Conservation (phyloP, 2,797 vertebrate species). For the Coracias cyanogaster region DNA sequence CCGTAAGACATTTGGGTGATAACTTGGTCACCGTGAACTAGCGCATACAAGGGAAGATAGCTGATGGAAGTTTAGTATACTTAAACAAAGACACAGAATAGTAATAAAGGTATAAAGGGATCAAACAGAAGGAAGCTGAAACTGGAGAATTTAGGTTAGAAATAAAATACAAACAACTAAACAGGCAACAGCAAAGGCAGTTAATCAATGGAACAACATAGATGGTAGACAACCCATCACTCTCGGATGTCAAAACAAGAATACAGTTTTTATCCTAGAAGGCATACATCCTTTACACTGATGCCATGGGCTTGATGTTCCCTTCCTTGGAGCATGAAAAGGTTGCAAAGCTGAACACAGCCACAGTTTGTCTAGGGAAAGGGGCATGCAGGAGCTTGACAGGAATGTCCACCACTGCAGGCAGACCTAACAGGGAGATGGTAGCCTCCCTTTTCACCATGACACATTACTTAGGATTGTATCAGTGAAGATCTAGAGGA, state of each 20-base stretch:
- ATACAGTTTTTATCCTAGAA: background rate
- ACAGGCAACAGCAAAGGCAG: background rate
- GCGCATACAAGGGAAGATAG: background rate
- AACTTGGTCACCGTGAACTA: background rate
- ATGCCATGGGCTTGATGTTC: background rate
- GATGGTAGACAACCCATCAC: background rate
- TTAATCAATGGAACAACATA: background rate
- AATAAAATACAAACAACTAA: background rate
- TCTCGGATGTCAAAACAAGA: background rate
- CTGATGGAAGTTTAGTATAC: background rate
- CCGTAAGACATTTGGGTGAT: background rate
- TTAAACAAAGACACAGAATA: background rate
- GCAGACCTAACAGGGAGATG: background rate
- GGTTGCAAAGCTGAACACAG: background rate
- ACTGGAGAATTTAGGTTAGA: background rate
- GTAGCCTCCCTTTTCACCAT: background rate
- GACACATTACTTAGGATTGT: background rate
- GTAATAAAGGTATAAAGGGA: background rate
- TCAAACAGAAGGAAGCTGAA: background rate
- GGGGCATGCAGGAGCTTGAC: background rate
- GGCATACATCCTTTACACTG: background rate
- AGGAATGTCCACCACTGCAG: background rate
- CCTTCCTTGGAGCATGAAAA: background rate
- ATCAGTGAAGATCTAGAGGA: background rate
- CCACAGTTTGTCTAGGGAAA: background rate